Conservation (phyloP, 2,113 vertebrate species). For the Sebastes fasciatus region DNA sequence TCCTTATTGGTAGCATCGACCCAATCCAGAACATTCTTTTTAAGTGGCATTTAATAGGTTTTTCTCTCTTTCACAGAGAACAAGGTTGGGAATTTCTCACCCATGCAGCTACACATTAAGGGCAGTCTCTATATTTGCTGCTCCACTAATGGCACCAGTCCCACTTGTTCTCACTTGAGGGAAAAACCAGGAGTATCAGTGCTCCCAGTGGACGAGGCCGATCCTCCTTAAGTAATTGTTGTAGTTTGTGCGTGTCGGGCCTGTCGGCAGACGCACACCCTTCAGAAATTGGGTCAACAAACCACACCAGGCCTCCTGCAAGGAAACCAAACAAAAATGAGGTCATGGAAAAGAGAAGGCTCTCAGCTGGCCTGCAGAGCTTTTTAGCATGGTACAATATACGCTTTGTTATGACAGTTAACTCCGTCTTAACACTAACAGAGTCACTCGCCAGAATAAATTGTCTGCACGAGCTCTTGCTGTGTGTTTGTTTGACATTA, state of each 20-base stretch:
- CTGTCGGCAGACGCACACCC: constrained; percentile 11
- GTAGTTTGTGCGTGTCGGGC: constrained; percentile 27
- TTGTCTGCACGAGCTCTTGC: constrained; percentile 36
- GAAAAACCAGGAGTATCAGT: constrained; percentile 25
- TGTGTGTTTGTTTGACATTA: constrained; percentile 54
- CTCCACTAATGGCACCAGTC: constrained; percentile 48
- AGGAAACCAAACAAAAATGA: constrained; percentile 77
- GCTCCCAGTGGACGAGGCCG: constrained; percentile 45
- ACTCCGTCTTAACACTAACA: constrained; percentile 71
- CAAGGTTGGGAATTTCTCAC: constrained; percentile 41
- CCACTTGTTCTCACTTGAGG: constrained; percentile 53
- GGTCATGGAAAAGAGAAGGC: constrained; percentile 78
- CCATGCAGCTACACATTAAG: constrained; percentile 53
- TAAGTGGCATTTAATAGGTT: constrained; percentile 38
- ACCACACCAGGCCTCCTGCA: constrained; percentile 62
- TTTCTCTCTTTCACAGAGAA: constrained; percentile 46
- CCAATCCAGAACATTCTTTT: constrained; percentile 25
- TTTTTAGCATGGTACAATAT: constrained; percentile 77
- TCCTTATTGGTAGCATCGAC: constrained; percentile 16
- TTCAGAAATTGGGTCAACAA: constrained; percentile 73
- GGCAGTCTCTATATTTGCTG: constrained; percentile 57
- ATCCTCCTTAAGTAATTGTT: constrained; percentile 61
- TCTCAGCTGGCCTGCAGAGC: constrained; percentile 63
- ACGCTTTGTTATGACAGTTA: constrained; percentile 78
- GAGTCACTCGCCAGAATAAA: constrained; percentile 43